Percentiles rank a stretch among this genome's conserved stretches.
Conservation (phyloP, 1,140 invertebrate genomes). For the Drosophila ercepeae region DNA sequence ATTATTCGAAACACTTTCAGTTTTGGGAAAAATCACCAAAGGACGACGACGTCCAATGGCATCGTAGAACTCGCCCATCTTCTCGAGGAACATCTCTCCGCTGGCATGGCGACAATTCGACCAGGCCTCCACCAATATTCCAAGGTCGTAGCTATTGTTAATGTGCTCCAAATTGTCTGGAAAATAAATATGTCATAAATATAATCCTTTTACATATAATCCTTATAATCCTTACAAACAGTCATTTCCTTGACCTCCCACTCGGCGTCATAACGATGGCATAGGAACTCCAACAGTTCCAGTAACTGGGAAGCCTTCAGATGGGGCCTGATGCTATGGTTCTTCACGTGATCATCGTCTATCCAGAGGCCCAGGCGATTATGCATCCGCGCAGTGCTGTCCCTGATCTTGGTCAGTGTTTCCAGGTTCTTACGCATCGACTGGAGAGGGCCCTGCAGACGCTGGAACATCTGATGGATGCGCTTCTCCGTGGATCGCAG, state of each 20-base stretch:
- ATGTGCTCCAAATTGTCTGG: neutral
- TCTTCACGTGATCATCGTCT: neutral
- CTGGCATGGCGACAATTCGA: neutral
- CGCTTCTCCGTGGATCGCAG: neutral
- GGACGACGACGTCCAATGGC: neutral
- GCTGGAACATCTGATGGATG: neutral
- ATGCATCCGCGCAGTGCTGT: neutral
- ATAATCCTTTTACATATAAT: neutral
- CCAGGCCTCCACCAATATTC: neutral
- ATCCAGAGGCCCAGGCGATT: neutral
- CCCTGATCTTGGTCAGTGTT: neutral
- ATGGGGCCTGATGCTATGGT: neutral
- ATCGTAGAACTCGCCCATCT: neutral
- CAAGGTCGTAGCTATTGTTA: neutral
- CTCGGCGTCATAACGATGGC: neutral
- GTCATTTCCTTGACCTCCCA: slow-evolving; percentile 1
- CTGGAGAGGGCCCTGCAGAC: neutral
- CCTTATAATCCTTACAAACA: neutral
- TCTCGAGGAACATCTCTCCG: neutral
- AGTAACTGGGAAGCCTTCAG: neutral
- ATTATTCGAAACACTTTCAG: neutral
- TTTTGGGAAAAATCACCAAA: neutral
- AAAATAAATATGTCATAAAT: neutral
- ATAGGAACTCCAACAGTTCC: neutral
- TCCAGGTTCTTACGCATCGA: neutral